Base-by-base conservation (phyloP, 2,113 vertebrate genomes). In the Actenoides lindsayi region DNA sequence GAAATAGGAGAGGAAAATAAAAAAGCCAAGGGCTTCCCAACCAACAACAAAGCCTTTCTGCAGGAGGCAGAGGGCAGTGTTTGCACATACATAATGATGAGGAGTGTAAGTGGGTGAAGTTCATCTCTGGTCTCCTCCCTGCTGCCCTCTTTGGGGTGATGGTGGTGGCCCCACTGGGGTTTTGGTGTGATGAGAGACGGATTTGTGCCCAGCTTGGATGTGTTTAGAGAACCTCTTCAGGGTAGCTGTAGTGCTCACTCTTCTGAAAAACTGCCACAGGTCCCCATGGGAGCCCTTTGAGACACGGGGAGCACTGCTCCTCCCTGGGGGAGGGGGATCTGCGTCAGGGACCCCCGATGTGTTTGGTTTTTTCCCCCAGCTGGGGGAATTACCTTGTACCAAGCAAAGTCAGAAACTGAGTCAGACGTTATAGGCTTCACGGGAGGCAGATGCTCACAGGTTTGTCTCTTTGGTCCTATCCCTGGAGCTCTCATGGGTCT, bases 21-120 rank as follows among this genome's bases (percentile, higher is more conserved):
- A 83, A 5, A 48, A 10, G 27, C 35, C 50, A 44, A 24, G 28
- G 39, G 51, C 46, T 82, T 10, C 39, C 77, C 31, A 60, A 5
- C 8, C 15, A 16, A 50, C 9, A 70, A 83, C 35, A 59, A 79
- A 93, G 37, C 69, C 77, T 37, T 87, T 83, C 65, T 89, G 59
- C 64, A 65, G 93, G 90, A 97, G 96, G 94, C 95, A 97, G 97
- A 95, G 96, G 97, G 97, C 97, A 95, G 94, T 96, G 81, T 97
- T 96, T 78, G 77, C 94, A 94, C 92, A 78, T 69, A 57, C 94
- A 95, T 87, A 10, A 31, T 33, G 18, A 57, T 57, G 9, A 21
- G 5, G 8, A 91, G 30, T 4, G 0, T 13, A 1, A 15, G 39
- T 2, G 0, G 71, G 71, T 87, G 89, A 71, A 25, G 62, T 50